Evolutionary conservation across 2,797 vertebrate genomes (phyloP), one percentile per base, ranked within the genome.

Genomic region (Gouania willdenowi): DNA sequence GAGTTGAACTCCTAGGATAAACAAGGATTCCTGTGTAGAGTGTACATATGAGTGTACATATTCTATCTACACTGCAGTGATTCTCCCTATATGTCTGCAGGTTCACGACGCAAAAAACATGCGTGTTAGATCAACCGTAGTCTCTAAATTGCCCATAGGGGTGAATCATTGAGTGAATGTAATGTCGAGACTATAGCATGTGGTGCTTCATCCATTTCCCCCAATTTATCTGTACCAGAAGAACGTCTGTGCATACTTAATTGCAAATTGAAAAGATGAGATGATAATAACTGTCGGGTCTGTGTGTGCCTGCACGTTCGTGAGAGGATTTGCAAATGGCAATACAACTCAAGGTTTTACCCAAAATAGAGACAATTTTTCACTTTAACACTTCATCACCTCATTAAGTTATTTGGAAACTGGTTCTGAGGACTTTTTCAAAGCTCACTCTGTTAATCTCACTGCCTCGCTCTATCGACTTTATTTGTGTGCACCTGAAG

Each of bases 351-450:
- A 34, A 66, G 44, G 33, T 71, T 66, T 62, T n/a, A 48, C 69
- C 45, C 41, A 66, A 79, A 75, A 84, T 75, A 84, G 77, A 68
- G 62, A 45, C 46, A 60, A 63, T 76, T 68, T 20, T 71, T 75
- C 42, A 61, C 71, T 81, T 78, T 37, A 71, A 61, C 50, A 78
- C 58, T 73, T 75, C 71, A 76, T 59, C 71, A 59, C 30, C 59
- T 62, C 45, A 74, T 82, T 81, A 83, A 83, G 58, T 72, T 57
- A 63, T 83, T 81, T 58, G 45, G 37, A 77, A 73, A 71, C 36
- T 65, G 47, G 41, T 37, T 38, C 50, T 5, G 6, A 49, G 40
- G 27, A 44, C 42, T 29, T 25, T 66, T 64, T 40, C 14, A 50
- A 72, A 56, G 50, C 65, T 55, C 54, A 37, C 31, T 47, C 43